Evolutionary conservation across 1,140 invertebrate species (phyloP).

Genomic region (Papilio polytes): DNA sequence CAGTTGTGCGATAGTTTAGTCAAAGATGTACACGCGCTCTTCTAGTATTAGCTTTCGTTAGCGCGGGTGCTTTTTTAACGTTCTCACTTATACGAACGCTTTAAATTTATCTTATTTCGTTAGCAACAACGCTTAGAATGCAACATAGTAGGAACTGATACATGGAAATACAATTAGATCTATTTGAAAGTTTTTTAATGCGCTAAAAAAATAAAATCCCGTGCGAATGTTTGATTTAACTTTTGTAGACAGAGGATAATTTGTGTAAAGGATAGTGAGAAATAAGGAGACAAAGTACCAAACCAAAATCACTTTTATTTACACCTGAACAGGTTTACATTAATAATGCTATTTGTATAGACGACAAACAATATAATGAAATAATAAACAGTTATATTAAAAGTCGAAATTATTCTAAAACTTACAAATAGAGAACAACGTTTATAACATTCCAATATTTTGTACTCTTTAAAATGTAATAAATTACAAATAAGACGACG

Average conservation of each 20-base stretch:
- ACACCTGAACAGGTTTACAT: constrained; percentile 72
- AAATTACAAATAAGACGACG: constrained; percentile 79
- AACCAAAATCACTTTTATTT: constrained; percentile 83
- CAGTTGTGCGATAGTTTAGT: too few species aligned
- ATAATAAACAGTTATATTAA: constrained; percentile 72
- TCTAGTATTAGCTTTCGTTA: too few species aligned
- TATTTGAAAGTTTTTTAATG: too few species aligned
- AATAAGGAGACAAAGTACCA: constrained; percentile 55
- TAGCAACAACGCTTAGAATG: too few species aligned
- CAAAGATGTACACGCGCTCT: too few species aligned
- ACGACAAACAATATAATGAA: constrained; percentile 75
- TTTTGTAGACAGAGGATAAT: not conserved
- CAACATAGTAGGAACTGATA: too few species aligned
- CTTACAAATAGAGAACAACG: constrained; percentile 79
- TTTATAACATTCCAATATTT: constrained; percentile 82
- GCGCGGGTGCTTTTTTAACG: too few species aligned
- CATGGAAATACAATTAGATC: too few species aligned
- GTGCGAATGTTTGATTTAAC: too few species aligned
- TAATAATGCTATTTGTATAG: constrained; percentile 66
- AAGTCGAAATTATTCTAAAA: constrained; percentile 79
- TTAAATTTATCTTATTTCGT: too few species aligned
- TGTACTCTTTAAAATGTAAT: constrained; percentile 83
- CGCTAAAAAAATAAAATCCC: too few species aligned
- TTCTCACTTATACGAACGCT: too few species aligned
- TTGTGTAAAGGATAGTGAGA: not conserved